A percentile compares a stretch with the other conserved stretches of the same genome.
These are phyloP conservation scores for Ahaetulla prasina DNA, from an alignment of 2,113 vertebrate genomes.

Conservation along the genomic window DNA sequence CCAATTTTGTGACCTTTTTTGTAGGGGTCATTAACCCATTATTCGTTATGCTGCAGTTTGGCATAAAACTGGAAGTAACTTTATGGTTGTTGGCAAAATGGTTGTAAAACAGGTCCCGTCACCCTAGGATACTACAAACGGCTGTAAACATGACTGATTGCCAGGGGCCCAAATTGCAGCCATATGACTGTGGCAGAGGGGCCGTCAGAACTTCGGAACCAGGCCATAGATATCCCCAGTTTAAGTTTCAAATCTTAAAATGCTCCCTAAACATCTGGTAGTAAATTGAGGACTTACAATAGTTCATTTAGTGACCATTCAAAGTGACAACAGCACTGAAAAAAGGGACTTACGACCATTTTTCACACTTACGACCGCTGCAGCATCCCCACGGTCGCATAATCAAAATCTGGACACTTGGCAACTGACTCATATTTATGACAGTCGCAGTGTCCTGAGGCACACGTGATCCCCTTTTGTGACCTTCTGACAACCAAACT, in stretches of 20 bases:
- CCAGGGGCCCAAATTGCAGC: rapidly evolving
- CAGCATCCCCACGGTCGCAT: neutral
- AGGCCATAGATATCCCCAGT: neutral
- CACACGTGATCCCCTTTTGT: neutral
- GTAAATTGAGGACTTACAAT: neutral
- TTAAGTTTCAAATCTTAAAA: neutral
- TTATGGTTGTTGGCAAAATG: neutral
- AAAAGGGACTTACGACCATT: neutral
- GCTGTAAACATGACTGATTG: neutral
- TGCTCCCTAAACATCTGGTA: neutral
- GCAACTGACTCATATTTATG: neutral
- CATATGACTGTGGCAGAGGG: neutral
- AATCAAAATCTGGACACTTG: neutral
- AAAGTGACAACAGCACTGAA: neutral
- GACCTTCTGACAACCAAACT: neutral
- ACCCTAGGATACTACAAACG: neutral
- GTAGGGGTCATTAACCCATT: neutral
- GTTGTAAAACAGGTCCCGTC: neutral
- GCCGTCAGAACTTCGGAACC: neutral
- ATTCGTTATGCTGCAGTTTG: neutral
- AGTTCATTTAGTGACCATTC: neutral
- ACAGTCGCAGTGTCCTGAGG: too few species aligned
- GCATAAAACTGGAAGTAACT: neutral
- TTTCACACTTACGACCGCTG: neutral
- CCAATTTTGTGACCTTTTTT: neutral